Evolutionary conservation across 2,888 invertebrate species (phyloP), one percentile per base, ranked within the genome.

Genomic region (Lasioglossum oenotherae): DNA sequence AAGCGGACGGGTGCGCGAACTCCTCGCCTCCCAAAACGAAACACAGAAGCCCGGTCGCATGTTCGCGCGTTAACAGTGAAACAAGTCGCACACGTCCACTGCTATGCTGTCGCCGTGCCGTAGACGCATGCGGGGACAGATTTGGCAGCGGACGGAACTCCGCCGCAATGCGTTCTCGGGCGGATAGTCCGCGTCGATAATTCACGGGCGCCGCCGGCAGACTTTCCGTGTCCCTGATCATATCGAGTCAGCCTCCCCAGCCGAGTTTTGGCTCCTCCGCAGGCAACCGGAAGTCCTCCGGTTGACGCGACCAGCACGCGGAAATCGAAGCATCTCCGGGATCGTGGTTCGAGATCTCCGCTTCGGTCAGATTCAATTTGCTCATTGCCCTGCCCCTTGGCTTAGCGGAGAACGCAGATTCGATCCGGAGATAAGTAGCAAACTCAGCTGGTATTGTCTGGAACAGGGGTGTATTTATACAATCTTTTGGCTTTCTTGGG

Each of bases 121-220:
- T 67, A 10, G 67, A 67, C 35, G 64, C 81, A 60, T 46, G 72
- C 81, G 72, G 38, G 41, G 60, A 41, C 60, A 83, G 86, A 92
- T 91, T 94, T 94, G 93, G 93, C 94, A 93, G 91, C 84, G 89
- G 90, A 77, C 85, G 84, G 83, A 77, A 90, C 83, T 87, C 87
- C 92, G 93, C 92, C 93, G 94, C 93, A 93, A 90, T 94, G 94
- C 94, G 93, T 78, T 92, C 90, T 79, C 85, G 82, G 74, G 78
- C 82, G 87, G 84, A 91, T 88, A 90, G 86, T 89, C 87, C 83
- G 83, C 82, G 86, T 82, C 87, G 90, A 92, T 92, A 90, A 93
- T 91, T 93, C 91, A 93, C 91, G 75, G 78, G 67, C 69, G 53
- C 4, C 27, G 72, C 76, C 46, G 69, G 74, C 19, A 67, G 75